Evolutionary conservation across 2,113 vertebrate species (phyloP).

Genomic region (Scartelaos histophorus): DNA sequence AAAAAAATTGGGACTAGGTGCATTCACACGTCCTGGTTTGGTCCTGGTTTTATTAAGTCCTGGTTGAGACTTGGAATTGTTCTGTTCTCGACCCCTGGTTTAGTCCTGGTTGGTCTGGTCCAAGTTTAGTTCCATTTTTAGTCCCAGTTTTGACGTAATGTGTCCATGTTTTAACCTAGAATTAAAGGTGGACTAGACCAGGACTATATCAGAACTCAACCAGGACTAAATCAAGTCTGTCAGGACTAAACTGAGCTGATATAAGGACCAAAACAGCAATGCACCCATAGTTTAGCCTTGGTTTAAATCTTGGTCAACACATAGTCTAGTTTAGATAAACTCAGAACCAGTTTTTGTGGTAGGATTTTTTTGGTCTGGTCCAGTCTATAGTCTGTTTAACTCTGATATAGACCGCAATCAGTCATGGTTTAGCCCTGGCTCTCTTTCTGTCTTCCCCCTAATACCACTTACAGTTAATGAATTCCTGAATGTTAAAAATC

Average conservation of each 20-base stretch:
- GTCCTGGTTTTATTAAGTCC: no score
- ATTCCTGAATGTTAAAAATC: conserved; percentile 38
- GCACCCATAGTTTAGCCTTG: background rate
- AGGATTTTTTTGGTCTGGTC: background rate
- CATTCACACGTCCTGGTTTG: no score
- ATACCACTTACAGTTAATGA: conserved; percentile 16
- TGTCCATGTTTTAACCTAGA: background rate
- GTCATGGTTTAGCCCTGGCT: background rate
- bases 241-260: no score
- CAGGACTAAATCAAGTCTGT: no score
- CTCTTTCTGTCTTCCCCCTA: background rate
- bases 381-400: no score
- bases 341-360: background rate
- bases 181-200: background rate
- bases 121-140: no score
- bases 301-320: background rate
- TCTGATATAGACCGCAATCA: no score
- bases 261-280: background rate
- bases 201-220: no score
- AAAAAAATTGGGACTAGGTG: no score
- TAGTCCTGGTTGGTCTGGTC: background rate
- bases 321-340: no score
- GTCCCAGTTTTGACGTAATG: background rate
- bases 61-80: no score
- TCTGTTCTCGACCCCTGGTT: background rate